Evolutionary conservation across 2,113 vertebrate genomes (phyloP).

Genomic region (Oceanodroma tethys): DNA sequence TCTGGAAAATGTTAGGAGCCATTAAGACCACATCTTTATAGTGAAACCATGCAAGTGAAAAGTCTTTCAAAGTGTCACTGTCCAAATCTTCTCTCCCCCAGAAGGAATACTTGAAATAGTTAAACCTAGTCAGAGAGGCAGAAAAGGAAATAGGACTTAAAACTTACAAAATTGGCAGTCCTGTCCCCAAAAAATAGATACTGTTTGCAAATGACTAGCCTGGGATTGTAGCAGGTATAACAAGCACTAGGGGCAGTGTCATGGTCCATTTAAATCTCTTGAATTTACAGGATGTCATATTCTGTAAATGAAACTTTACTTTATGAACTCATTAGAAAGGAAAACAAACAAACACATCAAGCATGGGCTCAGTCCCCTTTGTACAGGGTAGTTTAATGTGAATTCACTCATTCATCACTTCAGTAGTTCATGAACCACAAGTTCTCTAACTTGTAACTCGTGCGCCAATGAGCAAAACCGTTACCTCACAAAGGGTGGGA

Average conservation of each 20-base stretch:
- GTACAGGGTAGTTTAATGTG: background rate
- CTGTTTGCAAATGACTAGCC: background rate
- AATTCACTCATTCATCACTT: background rate
- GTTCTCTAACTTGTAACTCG: background rate
- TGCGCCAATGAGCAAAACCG: rapidly evolving
- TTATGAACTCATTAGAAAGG: background rate
- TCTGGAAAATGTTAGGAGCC: background rate
- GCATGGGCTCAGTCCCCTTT: background rate
- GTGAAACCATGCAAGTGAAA: background rate
- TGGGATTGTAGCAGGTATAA: background rate
- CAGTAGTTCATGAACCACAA: background rate
- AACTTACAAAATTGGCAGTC: background rate
- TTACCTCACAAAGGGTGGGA: background rate
- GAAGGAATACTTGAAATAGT: background rate
- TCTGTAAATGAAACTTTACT: background rate
- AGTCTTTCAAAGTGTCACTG: background rate
- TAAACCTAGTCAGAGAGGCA: background rate
- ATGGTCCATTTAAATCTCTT: background rate
- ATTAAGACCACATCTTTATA: background rate
- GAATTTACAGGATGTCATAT: background rate
- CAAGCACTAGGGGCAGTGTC: background rate
- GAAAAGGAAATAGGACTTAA: background rate
- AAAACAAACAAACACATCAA: background rate
- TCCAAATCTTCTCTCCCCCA: background rate
- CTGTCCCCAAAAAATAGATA: background rate